These are phyloP conservation scores for Cariama cristata DNA, from an alignment of 2,113 vertebrate species.

Conservation along the genomic window DNA sequence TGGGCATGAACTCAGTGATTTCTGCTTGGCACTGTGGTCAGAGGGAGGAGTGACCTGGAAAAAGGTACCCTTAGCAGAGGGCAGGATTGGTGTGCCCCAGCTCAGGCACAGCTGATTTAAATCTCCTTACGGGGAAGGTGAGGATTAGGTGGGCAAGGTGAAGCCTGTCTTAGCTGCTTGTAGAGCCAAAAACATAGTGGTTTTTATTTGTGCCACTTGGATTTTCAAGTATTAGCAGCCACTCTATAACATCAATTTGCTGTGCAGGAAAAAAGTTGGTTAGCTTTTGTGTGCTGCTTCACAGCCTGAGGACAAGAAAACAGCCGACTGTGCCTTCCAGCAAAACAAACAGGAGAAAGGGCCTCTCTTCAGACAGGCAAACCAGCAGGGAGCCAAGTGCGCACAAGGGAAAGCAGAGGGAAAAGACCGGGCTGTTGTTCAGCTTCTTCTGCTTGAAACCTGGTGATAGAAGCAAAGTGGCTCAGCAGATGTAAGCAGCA, in stretches of 20 bases:
- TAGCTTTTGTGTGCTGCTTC: neutral
- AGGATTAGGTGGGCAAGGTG: neutral
- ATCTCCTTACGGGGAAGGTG: neutral
- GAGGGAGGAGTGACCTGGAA: neutral
- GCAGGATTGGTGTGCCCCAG: neutral
- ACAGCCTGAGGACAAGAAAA: neutral
- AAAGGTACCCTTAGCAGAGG: neutral
- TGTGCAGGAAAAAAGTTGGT: neutral
- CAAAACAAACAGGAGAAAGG: neutral
- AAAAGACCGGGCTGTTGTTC: rapidly evolving
- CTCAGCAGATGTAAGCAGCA: neutral
- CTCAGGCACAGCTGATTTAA: neutral
- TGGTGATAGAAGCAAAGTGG: neutral
- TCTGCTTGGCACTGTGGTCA: neutral
- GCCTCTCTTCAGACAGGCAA: neutral
- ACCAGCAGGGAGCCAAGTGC: neutral
- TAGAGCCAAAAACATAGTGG: neutral
- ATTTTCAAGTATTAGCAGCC: neutral
- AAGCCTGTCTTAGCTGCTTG: neutral
- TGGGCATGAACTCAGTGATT: neutral
- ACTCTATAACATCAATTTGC: neutral
- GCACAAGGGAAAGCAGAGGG: neutral
- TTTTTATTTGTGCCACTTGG: neutral
- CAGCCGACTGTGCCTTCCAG: neutral
- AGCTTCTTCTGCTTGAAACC: neutral